Base-by-base conservation (phyloP, 92 coral and sea anemone genomes). In the Epizoanthus illoricatus region DNA sequence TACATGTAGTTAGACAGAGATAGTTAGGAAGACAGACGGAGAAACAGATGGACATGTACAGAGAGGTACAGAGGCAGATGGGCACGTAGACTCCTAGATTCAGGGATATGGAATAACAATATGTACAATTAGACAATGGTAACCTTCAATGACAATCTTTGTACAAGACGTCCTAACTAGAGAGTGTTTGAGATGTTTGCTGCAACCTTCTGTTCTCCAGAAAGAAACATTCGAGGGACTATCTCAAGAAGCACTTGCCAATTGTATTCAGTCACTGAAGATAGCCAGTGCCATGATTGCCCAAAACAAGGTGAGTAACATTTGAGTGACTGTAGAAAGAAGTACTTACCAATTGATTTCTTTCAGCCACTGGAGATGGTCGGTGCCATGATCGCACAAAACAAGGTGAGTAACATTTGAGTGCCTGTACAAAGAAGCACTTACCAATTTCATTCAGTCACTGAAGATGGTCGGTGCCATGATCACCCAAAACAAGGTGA, bases 141-240 rank as follows among this genome's bases (percentile, higher is more conserved):
- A 10, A 3, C 56, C 56, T 52, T 52, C 56, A 52, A 0, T 52
- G 56, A 8, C 56, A 52, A 52, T 11, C 56, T 3, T 52, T 52
- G 13, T 52, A 6, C 56, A 52, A 52, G 56, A 21, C 17, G 1
- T 65, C 2, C 21, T 65, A 33, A 17, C 3, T 11, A 21, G 4
- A 65, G 40, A 21, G 12, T 65, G 11, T 65, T 16, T 65, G 40
- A 65, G 23, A 11, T 10, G 6, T 17, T 20, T 79, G n/a, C 64
- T 47, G 20, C 28, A 17, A 19, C 21, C 28, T 52, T 21, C 18
- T 60, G 11, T 55, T 54, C 24, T 74, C 12, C 69, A 96, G 99
- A 96, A 91, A 93, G 99, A 96, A 88, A 96, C 99, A 6, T 96
- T 96, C 67, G 99, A 96, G 87, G 99, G 99, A 8, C 81, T 96